A percentile compares a stretch with the other conserved stretches of the same genome.
Evolutionary conservation across 2,888 invertebrate genomes (phyloP).

Genomic region (Drosophila mimica): DNA sequence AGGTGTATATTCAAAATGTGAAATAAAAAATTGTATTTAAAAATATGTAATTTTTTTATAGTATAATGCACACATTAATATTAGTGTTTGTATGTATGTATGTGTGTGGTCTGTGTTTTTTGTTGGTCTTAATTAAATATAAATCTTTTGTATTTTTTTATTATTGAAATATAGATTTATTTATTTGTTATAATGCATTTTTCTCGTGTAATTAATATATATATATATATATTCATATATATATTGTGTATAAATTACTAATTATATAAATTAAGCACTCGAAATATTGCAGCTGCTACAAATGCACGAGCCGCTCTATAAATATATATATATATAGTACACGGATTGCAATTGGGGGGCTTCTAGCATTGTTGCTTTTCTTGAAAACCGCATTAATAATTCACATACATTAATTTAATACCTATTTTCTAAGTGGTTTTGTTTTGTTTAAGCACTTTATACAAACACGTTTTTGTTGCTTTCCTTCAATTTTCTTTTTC

Average conservation of each 20-base stretch:
- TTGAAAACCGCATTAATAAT: conserved; percentile 51
- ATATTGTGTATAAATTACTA: conserved; percentile 76
- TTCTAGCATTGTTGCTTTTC: conserved; percentile 27
- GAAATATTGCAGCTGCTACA: conserved; percentile 74
- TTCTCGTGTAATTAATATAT: conserved; percentile 42
- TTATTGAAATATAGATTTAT: conserved; percentile 52
- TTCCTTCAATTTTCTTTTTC: conserved; percentile 8
- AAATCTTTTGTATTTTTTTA: conserved; percentile 41
- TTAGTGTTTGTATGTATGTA: conserved; percentile 47
- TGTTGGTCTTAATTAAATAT: conserved; percentile 56
- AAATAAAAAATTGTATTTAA: conserved; percentile 77
- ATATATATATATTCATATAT: conserved; percentile 19
- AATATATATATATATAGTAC: conserved; percentile 46
- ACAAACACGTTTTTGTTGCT: conserved; percentile 47
- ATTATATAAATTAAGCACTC: conserved; percentile 78
- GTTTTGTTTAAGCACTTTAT: conserved; percentile 45
- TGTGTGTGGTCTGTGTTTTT: conserved; percentile 28
- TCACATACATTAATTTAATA: conserved; percentile 47
- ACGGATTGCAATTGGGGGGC: conserved; percentile 48
- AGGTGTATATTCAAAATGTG: conserved; percentile 77
- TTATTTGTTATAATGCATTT: conserved; percentile 56
- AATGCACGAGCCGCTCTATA: conserved; percentile 51
- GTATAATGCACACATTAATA: conserved; percentile 53
- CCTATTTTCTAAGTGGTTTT: conserved; percentile 28
- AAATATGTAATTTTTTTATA: conserved; percentile 68